Conservation (phyloP, 2,113 vertebrate genomes). For the Otolemur garnettii region DNA sequence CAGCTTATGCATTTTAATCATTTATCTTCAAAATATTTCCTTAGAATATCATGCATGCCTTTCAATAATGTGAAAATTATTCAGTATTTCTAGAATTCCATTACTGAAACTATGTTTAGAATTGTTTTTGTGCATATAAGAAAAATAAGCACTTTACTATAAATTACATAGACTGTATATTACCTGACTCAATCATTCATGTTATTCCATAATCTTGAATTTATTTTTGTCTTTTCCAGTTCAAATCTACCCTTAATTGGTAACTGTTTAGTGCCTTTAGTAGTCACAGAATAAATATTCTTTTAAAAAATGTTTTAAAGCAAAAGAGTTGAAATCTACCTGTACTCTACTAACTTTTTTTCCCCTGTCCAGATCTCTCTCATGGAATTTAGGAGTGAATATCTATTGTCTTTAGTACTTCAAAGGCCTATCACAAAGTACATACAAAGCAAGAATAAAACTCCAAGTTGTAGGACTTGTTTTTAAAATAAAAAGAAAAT, state of each 20-base stretch:
- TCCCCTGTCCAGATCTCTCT: background rate
- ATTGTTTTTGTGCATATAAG: background rate
- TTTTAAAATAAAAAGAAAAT: background rate
- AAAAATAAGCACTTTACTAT: background rate
- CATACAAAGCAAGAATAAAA: background rate
- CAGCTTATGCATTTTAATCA: background rate
- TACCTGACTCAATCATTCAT: slow-evolving; percentile 29
- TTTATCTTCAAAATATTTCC: background rate
- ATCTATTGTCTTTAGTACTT: background rate
- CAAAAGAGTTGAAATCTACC: background rate
- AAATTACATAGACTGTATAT: background rate
- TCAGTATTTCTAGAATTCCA: slow-evolving; percentile 14
- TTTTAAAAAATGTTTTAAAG: background rate
- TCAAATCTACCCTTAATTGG: background rate
- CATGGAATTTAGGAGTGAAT: background rate
- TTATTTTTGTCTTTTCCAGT: slow-evolving; percentile 46
- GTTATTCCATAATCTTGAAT: background rate
- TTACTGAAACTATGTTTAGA: slow-evolving; percentile 23
- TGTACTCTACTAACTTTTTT: background rate
- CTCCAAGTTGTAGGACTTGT: background rate
- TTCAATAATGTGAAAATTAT: background rate
- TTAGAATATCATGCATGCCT: background rate
- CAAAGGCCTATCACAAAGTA: background rate
- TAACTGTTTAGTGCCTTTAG: background rate
- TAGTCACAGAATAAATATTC: slow-evolving; percentile 8